Conservation (phyloP, 1,140 invertebrate species). For the Saxidomus purpurata region DNA sequence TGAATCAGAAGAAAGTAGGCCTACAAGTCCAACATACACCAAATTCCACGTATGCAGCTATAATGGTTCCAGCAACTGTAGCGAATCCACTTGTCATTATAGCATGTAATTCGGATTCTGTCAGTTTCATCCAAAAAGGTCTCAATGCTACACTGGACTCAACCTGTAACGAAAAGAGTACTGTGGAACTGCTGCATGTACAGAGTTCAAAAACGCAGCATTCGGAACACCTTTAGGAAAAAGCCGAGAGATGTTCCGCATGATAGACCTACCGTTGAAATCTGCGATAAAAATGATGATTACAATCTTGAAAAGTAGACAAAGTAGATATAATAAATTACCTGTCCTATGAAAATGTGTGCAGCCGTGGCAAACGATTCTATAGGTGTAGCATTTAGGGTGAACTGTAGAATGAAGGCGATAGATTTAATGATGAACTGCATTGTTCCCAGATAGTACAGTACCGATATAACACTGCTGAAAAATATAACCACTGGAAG, state of each 20-base stretch:
- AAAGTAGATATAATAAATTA: no score
- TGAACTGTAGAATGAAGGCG: slow-evolving; percentile 78
- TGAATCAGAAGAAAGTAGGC: no score
- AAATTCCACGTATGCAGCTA: slow-evolving; percentile 97
- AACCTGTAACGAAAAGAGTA: no score
- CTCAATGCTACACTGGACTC: slow-evolving; percentile 95
- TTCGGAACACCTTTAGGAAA: no score
- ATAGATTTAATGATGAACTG: slow-evolving; percentile 82
- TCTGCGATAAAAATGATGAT: no score
- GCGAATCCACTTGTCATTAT: slow-evolving; percentile 98
- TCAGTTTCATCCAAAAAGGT: slow-evolving; percentile 90
- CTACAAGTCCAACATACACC: no score
- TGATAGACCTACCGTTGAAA: no score
- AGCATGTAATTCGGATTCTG: slow-evolving; percentile 96
- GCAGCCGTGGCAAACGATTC: slow-evolving; percentile 85
- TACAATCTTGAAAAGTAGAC: no score
- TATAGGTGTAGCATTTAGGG: slow-evolving; percentile 82
- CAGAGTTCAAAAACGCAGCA: no score
- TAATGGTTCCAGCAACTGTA: slow-evolving; percentile 97
- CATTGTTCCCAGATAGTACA: slow-evolving; percentile 85
- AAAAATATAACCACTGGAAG: slow-evolving; percentile 85
- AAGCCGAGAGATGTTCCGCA: no score
- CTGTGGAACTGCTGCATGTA: no score
- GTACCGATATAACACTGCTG: slow-evolving; percentile 82
- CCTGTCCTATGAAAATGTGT: slow-evolving; percentile 86